Base-by-base conservation (phyloP, 2,797 vertebrate genomes). In the Cynopterus sphinx region DNA sequence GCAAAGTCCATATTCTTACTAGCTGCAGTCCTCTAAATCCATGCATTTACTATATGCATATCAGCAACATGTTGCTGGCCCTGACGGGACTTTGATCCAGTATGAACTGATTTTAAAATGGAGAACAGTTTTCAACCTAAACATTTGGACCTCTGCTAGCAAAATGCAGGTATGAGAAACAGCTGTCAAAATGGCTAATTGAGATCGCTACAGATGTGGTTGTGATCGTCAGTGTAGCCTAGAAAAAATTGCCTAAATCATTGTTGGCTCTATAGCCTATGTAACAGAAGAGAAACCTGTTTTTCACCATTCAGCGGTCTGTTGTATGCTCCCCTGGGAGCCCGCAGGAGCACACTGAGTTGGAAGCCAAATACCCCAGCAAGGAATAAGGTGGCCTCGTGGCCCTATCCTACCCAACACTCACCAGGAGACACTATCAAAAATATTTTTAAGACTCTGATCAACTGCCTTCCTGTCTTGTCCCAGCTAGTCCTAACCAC, bases 121-220 rank as follows among this genome's bases (percentile, higher is more conserved):
- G n/a, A 22, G 28, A 75, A 28, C 8, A 17, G 10, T 73, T 39
- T 90, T 43, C 43, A 67, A 43, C 24, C 39, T 24, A 43, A 63
- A 77, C 19, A 43, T 46, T 74, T 24, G 68, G n/a, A 53, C 2
- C 24, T 82, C 59, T 59, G 63, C 51, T 79, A 57, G 51, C 82
- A 61, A 73, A 63, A 68, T 7, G 22, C 43, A 57, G 55, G 15
- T 43, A 65, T 79, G n/a, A 96, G 43, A 92, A 90, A 55, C 28
- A 55, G 39, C 77, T 67, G 28, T 90, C 33, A 51, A 41, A 59
- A 71, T 5, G 17, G 16, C 28, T n/a, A 75, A 17, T 33, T 17
- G 9, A 26, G 36, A 65, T 46, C 36, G 19, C 33, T 41, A 9
- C n/a, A 63, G 26, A 57, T 61, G 5, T 46, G 61, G 39, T 4